These are phyloP conservation scores for Megalopta genalis DNA, from an alignment of 1,140 invertebrate species.

Conservation along the genomic window DNA sequence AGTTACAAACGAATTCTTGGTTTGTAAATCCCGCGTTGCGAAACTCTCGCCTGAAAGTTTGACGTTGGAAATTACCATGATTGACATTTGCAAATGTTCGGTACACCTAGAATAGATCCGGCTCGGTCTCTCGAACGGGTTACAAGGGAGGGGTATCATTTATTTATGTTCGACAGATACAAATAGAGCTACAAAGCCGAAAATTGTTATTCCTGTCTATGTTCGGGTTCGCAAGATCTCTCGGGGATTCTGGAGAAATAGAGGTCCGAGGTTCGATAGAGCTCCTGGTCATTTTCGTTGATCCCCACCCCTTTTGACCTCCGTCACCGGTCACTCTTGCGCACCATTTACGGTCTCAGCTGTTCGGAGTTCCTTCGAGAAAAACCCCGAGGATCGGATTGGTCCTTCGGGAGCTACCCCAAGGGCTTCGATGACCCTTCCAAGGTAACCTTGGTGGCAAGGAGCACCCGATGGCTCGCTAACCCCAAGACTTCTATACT, in stretches of 20 bases:
- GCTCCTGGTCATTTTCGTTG: neutral
- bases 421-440: neutral
- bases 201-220: neutral
- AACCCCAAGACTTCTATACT: no score
- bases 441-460: neutral
- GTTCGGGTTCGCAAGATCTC: neutral
- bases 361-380: neutral
- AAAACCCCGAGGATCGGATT: neutral
- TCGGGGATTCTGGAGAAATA: neutral
- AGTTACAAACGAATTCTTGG: no score
- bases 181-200: neutral
- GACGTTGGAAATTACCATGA: no score
- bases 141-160: neutral
- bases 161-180: neutral
- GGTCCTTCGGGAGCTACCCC: neutral
- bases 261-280: neutral
- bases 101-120: no score
- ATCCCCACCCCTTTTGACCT: neutral
- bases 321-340: neutral
- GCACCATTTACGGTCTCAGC: neutral
- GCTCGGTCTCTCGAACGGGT: neutral
- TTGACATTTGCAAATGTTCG: no score
- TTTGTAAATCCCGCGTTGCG: no score
- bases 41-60: no score
- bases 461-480: neutral